phyloP scores from a whole-genome alignment of 2,888 invertebrate species.

The Drosophila longiperda region DNA sequence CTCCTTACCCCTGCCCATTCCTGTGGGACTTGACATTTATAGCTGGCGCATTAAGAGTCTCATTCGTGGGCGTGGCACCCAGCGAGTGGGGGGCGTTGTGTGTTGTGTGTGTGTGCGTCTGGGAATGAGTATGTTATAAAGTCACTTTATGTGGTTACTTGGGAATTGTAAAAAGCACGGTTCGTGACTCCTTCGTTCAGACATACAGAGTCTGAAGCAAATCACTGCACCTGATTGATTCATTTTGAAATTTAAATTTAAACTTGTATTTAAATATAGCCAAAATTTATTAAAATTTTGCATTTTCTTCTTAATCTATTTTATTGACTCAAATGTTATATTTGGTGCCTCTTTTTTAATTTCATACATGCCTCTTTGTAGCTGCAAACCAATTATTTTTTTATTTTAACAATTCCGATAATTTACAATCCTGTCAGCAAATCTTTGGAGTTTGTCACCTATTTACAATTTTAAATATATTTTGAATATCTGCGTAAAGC shows the following conservation, averaged over 20 bases:
- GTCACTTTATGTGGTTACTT: slow-evolving; percentile 46
- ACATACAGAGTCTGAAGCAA: slow-evolving; percentile 25
- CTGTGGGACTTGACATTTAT: slow-evolving; percentile 73
- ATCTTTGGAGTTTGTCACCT: background rate
- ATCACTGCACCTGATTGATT: slow-evolving; percentile 41
- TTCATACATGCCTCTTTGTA: background rate
- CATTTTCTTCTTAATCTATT: background rate
- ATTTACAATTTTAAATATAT: background rate
- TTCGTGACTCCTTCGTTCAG: background rate
- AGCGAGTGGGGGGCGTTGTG: slow-evolving; percentile 10
- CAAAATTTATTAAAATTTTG: background rate
- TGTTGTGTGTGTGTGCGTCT: slow-evolving; percentile 7
- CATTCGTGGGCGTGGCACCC: slow-evolving; percentile 39
- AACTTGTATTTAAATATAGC: background rate
- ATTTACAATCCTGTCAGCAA: background rate
- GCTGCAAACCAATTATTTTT: background rate
- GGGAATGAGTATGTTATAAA: slow-evolving; percentile 48
- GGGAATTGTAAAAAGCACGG: slow-evolving; percentile 38
- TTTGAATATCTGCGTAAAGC: background rate
- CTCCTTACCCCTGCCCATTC: slow-evolving; percentile 3
- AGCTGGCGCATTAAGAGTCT: slow-evolving; percentile 70
- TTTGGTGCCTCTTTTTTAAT: background rate
- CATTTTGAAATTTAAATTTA: background rate
- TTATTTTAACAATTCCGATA: background rate
- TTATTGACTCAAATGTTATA: background rate